Conservation (phyloP, 2,113 vertebrate species). For the Sprattus sprattus region DNA sequence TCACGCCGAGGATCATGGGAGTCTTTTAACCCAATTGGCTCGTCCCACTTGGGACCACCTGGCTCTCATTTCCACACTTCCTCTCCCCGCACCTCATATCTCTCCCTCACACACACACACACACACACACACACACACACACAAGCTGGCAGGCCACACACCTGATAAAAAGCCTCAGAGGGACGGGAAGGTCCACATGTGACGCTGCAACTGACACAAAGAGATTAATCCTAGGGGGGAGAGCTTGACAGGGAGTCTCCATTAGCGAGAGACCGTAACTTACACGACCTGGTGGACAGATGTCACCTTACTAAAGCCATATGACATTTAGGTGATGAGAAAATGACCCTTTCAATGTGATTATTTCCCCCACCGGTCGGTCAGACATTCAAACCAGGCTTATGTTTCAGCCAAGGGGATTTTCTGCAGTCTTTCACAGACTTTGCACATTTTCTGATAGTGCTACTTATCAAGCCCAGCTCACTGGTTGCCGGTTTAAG, state of each 20-base stretch:
- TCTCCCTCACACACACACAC: constrained; percentile 41
- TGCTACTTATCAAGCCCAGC: background rate
- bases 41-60: constrained; percentile 46
- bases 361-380: background rate
- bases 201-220: constrained; percentile 14
- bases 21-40: constrained; percentile 40
- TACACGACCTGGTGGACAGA: constrained; percentile 6
- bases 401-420: background rate
- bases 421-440: background rate
- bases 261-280: constrained; percentile 8
- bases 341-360: constrained; percentile 10
- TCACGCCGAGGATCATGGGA: constrained; percentile 36
- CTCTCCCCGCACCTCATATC: constrained; percentile 44
- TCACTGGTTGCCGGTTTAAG: background rate
- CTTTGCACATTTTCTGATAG: constrained; percentile 5
- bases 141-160: constrained; percentile 35
- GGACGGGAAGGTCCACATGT: constrained; percentile 33
- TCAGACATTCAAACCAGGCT: background rate
- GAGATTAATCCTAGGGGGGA: constrained; percentile 25
- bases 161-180: constrained; percentile 46
- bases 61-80: constrained; percentile 50
- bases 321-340: constrained; percentile 16
- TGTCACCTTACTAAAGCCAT: constrained; percentile 16
- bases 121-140: constrained; percentile 36
- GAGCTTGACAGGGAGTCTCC: constrained; percentile 16